phyloP scores from a whole-genome alignment of 2,113 vertebrate species.

The Addax nasomaculatus region DNA sequence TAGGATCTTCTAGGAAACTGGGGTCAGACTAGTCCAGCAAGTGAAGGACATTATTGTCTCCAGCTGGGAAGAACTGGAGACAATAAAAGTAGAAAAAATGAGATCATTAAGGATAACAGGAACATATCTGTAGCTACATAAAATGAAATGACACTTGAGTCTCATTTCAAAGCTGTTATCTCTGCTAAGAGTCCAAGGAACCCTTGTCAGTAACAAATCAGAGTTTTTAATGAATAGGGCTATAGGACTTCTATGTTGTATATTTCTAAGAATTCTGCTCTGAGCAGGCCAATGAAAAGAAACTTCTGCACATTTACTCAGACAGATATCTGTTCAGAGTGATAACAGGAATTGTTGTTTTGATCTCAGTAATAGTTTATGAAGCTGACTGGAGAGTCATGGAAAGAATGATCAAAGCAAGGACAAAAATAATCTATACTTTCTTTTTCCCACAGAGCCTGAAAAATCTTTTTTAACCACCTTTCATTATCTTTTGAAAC shows the following conservation, averaged over 20 bases:
- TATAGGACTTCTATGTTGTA: not conserved
- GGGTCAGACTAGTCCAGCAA: not conserved
- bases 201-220: not conserved
- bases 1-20: not conserved
- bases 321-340: not conserved
- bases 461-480: conserved; percentile 22
- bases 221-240: conserved; percentile 34
- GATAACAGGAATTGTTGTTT: conserved; percentile 31
- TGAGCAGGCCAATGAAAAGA: conserved; percentile 12
- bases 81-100: not conserved
- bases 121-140: not conserved
- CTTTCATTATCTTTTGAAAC: conserved; percentile 47
- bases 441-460: not conserved
- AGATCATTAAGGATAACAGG: not conserved
- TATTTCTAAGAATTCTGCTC: conserved; percentile 39
- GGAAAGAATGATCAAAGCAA: conserved; percentile 53
- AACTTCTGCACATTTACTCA: conserved; percentile 37
- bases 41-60: not conserved
- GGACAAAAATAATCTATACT: conserved; percentile 36
- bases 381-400: conserved; percentile 37
- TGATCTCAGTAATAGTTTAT: conserved; percentile 57
- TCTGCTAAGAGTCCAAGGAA: not conserved
- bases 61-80: not conserved
- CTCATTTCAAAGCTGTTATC: conserved; percentile 23
- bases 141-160: conserved; percentile 23